Percentiles rank a stretch among this genome's conserved stretches.
phyloP scores from a whole-genome alignment of 2,888 invertebrate species.

The Phasia obesa region DNA sequence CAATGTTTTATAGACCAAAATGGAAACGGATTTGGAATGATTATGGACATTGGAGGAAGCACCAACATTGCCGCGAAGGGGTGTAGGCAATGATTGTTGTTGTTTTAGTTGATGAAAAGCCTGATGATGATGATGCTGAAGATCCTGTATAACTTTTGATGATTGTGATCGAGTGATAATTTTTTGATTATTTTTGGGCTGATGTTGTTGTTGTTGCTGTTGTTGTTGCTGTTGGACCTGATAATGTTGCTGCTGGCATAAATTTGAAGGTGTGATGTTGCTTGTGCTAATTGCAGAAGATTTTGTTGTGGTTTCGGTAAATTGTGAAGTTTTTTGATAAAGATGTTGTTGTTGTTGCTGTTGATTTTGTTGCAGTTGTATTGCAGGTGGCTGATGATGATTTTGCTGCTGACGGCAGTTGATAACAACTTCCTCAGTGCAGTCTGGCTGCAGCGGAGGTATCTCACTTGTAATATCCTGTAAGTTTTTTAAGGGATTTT shows the following conservation, averaged over 20 bases:
- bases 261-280: conserved; percentile 49
- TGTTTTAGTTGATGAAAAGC: conserved; percentile 79
- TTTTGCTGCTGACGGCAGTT: conserved; percentile 73
- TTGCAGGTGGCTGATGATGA: conserved; percentile 27
- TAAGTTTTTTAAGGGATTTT: conserved; percentile 50
- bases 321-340: conserved; percentile 46
- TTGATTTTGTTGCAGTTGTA: conserved; percentile 68
- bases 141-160: conserved; percentile 76
- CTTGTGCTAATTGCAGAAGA: conserved; percentile 72
- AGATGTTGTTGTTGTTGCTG: conserved; percentile 68
- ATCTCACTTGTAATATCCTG: conserved; percentile 79
- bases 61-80: conserved; percentile 74
- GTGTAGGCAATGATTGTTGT: conserved; percentile 78
- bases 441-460: conserved; percentile 74
- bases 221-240: conserved; percentile 32
- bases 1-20: conserved; percentile 82
- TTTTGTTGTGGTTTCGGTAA: conserved; percentile 52
- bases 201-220: conserved; percentile 27
- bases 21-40: conserved; percentile 81
- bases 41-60: conserved; percentile 69
- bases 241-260: conserved; percentile 26
- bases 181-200: conserved; percentile 74
- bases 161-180: conserved; percentile 80
- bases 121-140: conserved; percentile 75
- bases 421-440: conserved; percentile 78